phyloP scores from a whole-genome alignment of 2,113 vertebrate species.

The Psilopogon haemacephalus region DNA sequence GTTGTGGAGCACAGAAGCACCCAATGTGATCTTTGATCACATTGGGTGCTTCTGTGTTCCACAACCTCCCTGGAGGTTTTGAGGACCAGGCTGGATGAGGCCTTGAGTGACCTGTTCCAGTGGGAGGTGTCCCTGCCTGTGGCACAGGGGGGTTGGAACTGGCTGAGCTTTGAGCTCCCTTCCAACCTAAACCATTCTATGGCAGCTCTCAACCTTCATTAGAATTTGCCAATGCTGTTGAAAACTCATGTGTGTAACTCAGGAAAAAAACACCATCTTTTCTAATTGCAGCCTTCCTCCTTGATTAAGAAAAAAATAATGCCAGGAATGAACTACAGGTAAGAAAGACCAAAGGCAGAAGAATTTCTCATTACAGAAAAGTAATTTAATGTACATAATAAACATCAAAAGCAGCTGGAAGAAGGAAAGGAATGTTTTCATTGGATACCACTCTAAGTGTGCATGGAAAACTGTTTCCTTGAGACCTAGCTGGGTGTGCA shows the following conservation, averaged over 20 bases:
- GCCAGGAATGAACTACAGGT: background rate
- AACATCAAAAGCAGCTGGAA: slow-evolving; percentile 29
- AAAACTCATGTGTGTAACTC: background rate
- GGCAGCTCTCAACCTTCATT: background rate
- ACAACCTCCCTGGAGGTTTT: too few relatives aligned
- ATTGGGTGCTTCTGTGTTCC: too few relatives aligned
- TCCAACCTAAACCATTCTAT: too few relatives aligned
- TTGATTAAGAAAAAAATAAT: background rate
- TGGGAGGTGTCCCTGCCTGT: too few relatives aligned
- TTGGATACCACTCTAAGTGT: slow-evolving; percentile 9
- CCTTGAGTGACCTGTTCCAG: too few relatives aligned
- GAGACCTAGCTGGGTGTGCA: slow-evolving; percentile 13
- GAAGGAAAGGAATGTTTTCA: slow-evolving; percentile 18
- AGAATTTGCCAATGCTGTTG: background rate
- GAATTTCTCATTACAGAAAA: slow-evolving; percentile 21
- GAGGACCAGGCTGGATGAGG: too few relatives aligned
- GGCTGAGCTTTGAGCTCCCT: too few relatives aligned
- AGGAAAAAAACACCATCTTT: slow-evolving; percentile 9
- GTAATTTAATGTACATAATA: slow-evolving; percentile 13
- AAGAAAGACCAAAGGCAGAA: background rate
- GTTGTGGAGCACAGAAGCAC: too few relatives aligned
- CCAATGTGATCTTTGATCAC: too few relatives aligned
- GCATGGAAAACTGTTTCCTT: slow-evolving; percentile 23
- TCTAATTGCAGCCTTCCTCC: background rate
- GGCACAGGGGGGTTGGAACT: too few relatives aligned